phyloP scores from a whole-genome alignment of 2,888 invertebrate genomes.

The Drosophila rellima region DNA sequence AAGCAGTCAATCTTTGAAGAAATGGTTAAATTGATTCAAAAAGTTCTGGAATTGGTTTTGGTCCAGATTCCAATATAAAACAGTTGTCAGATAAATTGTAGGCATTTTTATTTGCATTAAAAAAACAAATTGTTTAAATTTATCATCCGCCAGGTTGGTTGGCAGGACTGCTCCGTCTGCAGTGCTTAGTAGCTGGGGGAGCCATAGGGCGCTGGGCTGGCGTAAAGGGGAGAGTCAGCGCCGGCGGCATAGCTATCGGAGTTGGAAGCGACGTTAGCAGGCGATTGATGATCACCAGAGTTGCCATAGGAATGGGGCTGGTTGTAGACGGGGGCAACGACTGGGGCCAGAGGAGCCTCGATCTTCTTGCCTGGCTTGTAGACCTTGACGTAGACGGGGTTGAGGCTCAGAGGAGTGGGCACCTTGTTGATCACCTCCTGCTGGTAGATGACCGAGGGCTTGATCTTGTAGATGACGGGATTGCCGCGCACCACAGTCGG shows the following conservation, averaged over 20 bases:
- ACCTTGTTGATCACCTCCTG: slow-evolving; percentile 85
- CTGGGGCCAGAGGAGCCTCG: slow-evolving; percentile 75
- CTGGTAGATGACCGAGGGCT: slow-evolving; percentile 84
- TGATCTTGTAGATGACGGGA: slow-evolving; percentile 84
- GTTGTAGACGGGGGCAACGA: slow-evolving; percentile 71
- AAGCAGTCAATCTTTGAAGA: background rate
- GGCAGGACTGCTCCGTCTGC: slow-evolving; percentile 22
- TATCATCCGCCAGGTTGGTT: slow-evolving; percentile 36
- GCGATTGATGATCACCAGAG: slow-evolving; percentile 27
- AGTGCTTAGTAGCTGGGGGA: slow-evolving; percentile 60
- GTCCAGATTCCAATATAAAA: background rate
- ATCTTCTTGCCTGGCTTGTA: slow-evolving; percentile 85
- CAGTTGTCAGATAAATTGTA: slow-evolving; percentile 26
- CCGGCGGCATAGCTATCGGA: slow-evolving; percentile 64
- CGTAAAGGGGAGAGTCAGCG: slow-evolving; percentile 61
- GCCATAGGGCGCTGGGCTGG: slow-evolving; percentile 68
- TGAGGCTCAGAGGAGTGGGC: slow-evolving; percentile 83
- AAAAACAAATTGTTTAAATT: slow-evolving; percentile 59
- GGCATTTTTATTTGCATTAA: slow-evolving; percentile 65
- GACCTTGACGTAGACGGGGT: slow-evolving; percentile 85
- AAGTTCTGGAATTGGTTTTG: background rate
- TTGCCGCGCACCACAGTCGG: slow-evolving; percentile 83
- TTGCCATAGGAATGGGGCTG: slow-evolving; percentile 55
- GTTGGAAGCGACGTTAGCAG: slow-evolving; percentile 44
- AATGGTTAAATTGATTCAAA: background rate